Conservation (phyloP, 2,888 invertebrate genomes). For the Brenthis ino region DNA sequence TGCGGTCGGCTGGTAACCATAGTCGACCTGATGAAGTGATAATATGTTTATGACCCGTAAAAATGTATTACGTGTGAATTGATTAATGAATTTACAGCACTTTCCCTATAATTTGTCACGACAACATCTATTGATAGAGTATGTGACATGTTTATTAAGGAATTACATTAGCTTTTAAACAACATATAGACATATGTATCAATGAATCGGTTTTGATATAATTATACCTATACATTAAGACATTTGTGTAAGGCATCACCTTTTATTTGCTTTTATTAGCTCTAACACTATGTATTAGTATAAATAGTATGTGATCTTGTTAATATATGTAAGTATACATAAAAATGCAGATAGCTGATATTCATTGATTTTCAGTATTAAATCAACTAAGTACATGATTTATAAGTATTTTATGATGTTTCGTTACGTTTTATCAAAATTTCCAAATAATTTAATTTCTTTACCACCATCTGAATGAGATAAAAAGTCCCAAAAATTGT, state of each 20-base stretch:
- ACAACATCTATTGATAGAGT: slow-evolving; percentile 20
- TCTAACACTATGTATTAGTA: no score
- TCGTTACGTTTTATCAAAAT: slow-evolving; percentile 54
- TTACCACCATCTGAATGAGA: slow-evolving; percentile 60
- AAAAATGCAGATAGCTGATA: no score
- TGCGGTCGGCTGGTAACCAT: slow-evolving; percentile 56
- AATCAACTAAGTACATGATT: background rate
- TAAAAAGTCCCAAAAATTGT: slow-evolving; percentile 52
- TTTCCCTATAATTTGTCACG: slow-evolving; percentile 27
- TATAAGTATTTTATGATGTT: background rate
- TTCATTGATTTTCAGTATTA: no score
- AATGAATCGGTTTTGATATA: no score
- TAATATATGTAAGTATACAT: no score
- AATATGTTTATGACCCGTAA: slow-evolving; percentile 47
- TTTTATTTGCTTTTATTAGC: no score
- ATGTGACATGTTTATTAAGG: slow-evolving; percentile 9
- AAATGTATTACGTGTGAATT: slow-evolving; percentile 44
- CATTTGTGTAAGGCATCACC: no score
- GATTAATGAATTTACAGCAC: slow-evolving; percentile 36
- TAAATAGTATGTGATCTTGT: no score
- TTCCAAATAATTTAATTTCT: slow-evolving; percentile 76
- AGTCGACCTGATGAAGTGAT: slow-evolving; percentile 50
- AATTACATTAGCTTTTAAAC: slow-evolving; percentile 34
- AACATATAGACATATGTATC: no score
- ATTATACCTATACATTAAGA: no score